These are phyloP conservation scores for Labeo rohita DNA, from an alignment of 2,113 vertebrate genomes.

Conservation along the genomic window DNA sequence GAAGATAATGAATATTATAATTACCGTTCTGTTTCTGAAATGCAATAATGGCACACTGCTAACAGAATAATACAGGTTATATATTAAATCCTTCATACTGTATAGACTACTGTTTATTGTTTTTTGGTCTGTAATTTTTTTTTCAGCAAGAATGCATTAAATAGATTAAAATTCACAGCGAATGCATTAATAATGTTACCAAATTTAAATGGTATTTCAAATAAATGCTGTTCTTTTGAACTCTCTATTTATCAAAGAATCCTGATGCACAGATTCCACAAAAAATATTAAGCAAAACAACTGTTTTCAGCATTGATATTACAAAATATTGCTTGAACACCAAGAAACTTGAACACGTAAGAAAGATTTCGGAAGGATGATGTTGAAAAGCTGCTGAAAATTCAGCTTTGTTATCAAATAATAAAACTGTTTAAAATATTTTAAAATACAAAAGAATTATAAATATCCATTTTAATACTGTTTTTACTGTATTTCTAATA, in stretches of 20 bases:
- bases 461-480: too few relatives aligned
- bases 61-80: neutral
- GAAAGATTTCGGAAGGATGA: neutral
- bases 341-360: too few relatives aligned
- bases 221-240: neutral
- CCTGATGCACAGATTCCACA: neutral
- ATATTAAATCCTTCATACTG: neutral
- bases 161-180: neutral
- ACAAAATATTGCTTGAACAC: too few relatives aligned
- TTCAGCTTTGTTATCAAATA: neutral
- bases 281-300: neutral
- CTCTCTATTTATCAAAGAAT: neutral
- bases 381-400: neutral
- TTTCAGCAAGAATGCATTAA: neutral
- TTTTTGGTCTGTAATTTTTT: neutral
- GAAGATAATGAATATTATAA: slow-evolving; percentile 18
- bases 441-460: too few relatives aligned
- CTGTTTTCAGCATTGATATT: neutral
- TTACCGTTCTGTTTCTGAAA: neutral
- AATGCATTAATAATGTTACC: neutral
- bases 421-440: too few relatives aligned
- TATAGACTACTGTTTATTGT: neutral
- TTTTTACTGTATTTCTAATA: too few relatives aligned
- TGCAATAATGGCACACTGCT: neutral
- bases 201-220: neutral